A percentile compares a stretch with the other conserved stretches of the same genome.
Conservation (phyloP, 2,888 invertebrate species). For the Chrysotoxum bicinctum region DNA sequence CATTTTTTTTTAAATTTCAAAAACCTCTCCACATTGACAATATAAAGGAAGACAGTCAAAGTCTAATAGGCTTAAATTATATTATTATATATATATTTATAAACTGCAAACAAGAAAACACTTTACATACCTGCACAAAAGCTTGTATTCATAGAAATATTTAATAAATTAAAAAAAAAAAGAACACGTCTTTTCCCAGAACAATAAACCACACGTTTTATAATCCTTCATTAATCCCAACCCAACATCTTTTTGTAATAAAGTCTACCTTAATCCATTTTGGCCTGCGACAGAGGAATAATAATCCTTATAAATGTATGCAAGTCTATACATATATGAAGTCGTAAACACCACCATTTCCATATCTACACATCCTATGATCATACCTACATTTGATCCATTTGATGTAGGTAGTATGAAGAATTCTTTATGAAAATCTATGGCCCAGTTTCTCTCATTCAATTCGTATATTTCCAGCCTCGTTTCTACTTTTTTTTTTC, state of each 20-base stretch:
- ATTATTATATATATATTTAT: too few species aligned
- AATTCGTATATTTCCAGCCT: conserved; percentile 41
- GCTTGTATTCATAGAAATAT: too few species aligned
- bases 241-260: conserved; percentile 38
- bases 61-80: too few species aligned
- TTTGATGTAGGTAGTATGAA: conserved; percentile 21
- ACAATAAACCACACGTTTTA: conserved; percentile 19
- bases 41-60: too few species aligned
- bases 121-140: too few species aligned
- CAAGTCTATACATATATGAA: background rate
- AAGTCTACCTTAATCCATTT: conserved; percentile 49
- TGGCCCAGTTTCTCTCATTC: conserved; percentile 58
- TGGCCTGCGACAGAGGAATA: conserved; percentile 8
- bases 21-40: too few species aligned
- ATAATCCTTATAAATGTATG: background rate
- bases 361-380: conserved; percentile 10
- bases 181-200: background rate
- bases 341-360: background rate
- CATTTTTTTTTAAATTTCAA: too few species aligned
- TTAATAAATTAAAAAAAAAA: background rate
- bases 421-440: conserved; percentile 47
- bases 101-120: too few species aligned
- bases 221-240: conserved; percentile 27
- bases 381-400: conserved; percentile 22
- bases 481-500: background rate